Evolutionary conservation across 1,140 invertebrate genomes (phyloP), one percentile per base, ranked within the genome.

Genomic region (Hermetia illucens): DNA sequence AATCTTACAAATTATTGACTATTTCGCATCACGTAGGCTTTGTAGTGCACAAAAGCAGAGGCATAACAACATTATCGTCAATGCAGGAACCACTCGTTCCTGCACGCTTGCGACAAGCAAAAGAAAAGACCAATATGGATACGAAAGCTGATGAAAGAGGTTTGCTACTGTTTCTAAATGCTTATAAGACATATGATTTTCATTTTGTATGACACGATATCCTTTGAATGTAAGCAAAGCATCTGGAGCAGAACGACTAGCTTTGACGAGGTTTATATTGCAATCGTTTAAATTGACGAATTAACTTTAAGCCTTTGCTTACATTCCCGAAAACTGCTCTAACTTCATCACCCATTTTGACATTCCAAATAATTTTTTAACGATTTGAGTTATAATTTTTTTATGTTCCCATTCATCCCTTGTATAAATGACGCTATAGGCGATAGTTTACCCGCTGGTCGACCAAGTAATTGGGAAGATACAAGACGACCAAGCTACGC

Each of bases 391-490:
- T n/a, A n/a, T n/a, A n/a, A n/a, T 42, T 15, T 17, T 17, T 34
- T 43, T 27, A 17, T 36, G 25, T 34, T 24, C 13, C 38, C 21
- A 20, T 15, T 33, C n/a, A 22, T 41, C 22, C n/a, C 16, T 27
- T 44, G 12, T 15, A 24, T 21, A n/a, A 34, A 5, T 40, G 8
- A n/a, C n/a, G n/a, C n/a, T n/a, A 30, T 43, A 59, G 58, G 57
- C 48, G 52, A 72, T 63, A 66, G 63, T 63, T 53, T 70, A 53
- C 73, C 79, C 45, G 83, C 84, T 49, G 84, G 84, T 36, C 74
- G 77, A 55, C 85, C 84, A 25, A 86, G 81, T 49, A 82, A 84
- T 62, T 85, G 80, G 80, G 78, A 79, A 60, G 78, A 82, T 39
- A 65, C 69, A 45, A 71, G 76, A 48, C 68, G 75, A 54, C 64